A percentile compares a stretch with the other conserved stretches of the same genome.
Conservation (phyloP, 2,888 invertebrate genomes). For the Harpalus rufipes region DNA sequence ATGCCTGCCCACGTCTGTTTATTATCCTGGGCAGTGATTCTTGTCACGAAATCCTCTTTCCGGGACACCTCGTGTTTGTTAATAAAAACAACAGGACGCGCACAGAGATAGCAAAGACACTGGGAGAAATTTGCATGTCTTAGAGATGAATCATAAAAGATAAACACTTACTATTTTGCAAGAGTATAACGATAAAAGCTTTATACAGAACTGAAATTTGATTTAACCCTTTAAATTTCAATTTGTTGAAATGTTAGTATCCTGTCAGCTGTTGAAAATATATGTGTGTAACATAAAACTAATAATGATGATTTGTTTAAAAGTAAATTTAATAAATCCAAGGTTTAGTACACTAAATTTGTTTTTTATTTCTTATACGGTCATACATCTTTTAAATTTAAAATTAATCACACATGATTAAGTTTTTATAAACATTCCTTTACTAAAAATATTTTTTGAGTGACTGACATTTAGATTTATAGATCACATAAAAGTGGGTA, state of each 20-base stretch:
- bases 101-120: constrained; percentile 30
- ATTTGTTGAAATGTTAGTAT: no score
- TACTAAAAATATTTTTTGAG: background rate
- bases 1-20: constrained; percentile 39
- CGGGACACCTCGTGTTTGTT: constrained; percentile 61
- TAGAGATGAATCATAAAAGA: constrained; percentile 5
- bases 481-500: background rate
- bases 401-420: constrained; percentile 21
- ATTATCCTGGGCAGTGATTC: constrained; percentile 59
- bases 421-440: constrained; percentile 35
- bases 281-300: background rate
- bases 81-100: constrained; percentile 51
- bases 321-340: constrained; percentile 38
- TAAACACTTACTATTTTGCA: background rate
- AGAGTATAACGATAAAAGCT: background rate
- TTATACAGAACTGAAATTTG: background rate
- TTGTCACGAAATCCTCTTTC: constrained; percentile 61
- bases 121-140: constrained; percentile 30
- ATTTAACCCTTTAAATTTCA: no score
- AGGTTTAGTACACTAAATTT: constrained; percentile 37
- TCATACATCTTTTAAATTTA: constrained; percentile 43
- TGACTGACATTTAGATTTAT: background rate
- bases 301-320: background rate
- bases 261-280: background rate
- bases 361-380: constrained; percentile 32